These are phyloP conservation scores for Drosophila eohydei DNA, from an alignment of 2,888 invertebrate species.

Conservation along the genomic window DNA sequence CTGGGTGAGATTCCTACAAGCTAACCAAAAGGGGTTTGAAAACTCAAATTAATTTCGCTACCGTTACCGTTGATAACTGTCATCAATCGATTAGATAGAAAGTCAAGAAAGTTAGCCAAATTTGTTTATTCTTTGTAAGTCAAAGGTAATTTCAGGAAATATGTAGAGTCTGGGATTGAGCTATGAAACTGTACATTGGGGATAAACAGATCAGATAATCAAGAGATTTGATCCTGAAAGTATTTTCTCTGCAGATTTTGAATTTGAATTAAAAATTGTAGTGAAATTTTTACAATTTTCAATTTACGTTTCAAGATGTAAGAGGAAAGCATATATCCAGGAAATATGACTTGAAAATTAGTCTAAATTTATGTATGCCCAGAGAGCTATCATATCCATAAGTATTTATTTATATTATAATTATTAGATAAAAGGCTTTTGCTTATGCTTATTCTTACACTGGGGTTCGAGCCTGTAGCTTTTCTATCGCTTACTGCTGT, in stretches of 20 bases:
- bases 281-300: too few relatives aligned
- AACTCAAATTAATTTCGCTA: constrained; percentile 81
- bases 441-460: background rate
- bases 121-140: background rate
- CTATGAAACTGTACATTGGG: background rate
- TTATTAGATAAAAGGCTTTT: too few relatives aligned
- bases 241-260: background rate
- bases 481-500: background rate
- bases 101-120: constrained; percentile 14
- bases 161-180: background rate
- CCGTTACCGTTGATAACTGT: constrained; percentile 76
- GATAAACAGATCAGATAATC: background rate
- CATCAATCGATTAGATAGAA: constrained; percentile 71
- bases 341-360: too few relatives aligned
- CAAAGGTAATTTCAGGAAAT: background rate
- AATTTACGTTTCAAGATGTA: too few relatives aligned
- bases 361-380: too few relatives aligned
- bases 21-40: constrained; percentile 60
- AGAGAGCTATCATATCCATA: too few relatives aligned
- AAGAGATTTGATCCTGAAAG: background rate
- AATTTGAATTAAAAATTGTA: background rate
- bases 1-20: constrained; percentile 76
- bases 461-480: background rate
- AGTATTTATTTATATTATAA: too few relatives aligned
- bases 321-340: too few relatives aligned